phyloP scores from a whole-genome alignment of 2,113 vertebrate species.

The Falcunculus frontatus region DNA sequence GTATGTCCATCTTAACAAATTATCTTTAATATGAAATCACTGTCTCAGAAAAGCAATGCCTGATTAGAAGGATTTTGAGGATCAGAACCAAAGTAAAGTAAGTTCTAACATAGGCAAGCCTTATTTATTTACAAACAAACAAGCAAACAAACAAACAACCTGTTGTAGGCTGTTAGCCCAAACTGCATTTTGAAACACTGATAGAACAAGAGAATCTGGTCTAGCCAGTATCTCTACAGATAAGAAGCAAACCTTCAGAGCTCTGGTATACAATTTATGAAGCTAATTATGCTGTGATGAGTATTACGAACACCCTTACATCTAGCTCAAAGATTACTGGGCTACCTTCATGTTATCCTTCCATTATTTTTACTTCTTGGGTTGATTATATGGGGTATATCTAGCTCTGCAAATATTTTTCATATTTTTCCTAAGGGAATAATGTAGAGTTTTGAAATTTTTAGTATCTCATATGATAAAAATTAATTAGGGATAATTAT shows the following conservation, averaged over 20 bases:
- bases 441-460: background rate
- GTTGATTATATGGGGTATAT: background rate
- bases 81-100: background rate
- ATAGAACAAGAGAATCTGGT: background rate
- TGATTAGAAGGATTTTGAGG: background rate
- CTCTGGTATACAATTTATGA: background rate
- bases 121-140: background rate
- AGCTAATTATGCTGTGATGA: background rate
- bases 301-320: background rate
- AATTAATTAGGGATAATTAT: background rate
- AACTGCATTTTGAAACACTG: background rate
- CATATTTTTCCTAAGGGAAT: background rate
- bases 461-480: background rate
- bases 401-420: background rate
- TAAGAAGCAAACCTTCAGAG: background rate
- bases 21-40: background rate
- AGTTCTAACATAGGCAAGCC: background rate
- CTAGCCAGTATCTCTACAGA: background rate
- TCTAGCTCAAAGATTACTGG: background rate
- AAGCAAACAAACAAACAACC: background rate
- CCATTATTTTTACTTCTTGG: background rate
- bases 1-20: background rate
- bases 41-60: background rate
- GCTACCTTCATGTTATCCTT: background rate
- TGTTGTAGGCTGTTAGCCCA: background rate